Conservation (phyloP, 2,797 vertebrate genomes). For the Oceanodroma leucorhoa region DNA sequence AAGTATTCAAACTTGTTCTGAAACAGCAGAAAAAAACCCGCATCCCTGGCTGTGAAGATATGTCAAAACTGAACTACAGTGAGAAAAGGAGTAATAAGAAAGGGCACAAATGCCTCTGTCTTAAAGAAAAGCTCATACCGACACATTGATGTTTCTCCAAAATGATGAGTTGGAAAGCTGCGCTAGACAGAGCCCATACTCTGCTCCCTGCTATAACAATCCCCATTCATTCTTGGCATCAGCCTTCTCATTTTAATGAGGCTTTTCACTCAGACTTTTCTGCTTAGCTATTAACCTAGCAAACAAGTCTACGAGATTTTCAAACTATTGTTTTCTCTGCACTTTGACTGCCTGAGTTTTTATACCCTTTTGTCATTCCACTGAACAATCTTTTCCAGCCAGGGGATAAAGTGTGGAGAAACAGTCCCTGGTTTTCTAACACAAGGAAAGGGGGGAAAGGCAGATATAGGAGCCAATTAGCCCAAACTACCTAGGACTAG, state of each 20-base stretch:
- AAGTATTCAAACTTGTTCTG: conserved; percentile 4
- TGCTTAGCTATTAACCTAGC: conserved; percentile 48
- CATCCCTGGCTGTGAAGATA: not conserved
- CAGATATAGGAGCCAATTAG: conserved; percentile 18
- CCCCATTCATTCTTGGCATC: conserved; percentile 6
- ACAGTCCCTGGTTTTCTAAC: not conserved
- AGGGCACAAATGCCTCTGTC: conserved; percentile 14
- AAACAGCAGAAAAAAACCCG: not conserved
- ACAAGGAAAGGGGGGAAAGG: not conserved
- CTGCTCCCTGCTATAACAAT: conserved; percentile 1
- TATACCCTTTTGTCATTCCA: conserved; percentile 16
- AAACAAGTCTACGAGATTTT: conserved; percentile 44
- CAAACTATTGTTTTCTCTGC: conserved; percentile 23
- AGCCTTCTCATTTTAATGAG: conserved; percentile 51
- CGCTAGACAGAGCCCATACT: not conserved
- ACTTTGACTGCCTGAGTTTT: conserved; percentile 17
- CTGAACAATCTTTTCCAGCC: not conserved
- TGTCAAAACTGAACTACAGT: conserved; percentile 8
- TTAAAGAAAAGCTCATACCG: conserved; percentile 27
- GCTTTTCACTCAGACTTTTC: conserved; percentile 29
- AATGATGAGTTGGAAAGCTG: conserved; percentile 7
- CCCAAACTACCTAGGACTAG: not conserved
- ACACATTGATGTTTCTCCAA: not conserved
- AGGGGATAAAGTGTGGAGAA: not conserved
- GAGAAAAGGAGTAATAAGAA: conserved; percentile 39